Percentiles rank a stretch among this genome's conserved stretches.
These are phyloP conservation scores for Sitta europaea DNA, from an alignment of 2,113 vertebrate species.

Conservation along the genomic window DNA sequence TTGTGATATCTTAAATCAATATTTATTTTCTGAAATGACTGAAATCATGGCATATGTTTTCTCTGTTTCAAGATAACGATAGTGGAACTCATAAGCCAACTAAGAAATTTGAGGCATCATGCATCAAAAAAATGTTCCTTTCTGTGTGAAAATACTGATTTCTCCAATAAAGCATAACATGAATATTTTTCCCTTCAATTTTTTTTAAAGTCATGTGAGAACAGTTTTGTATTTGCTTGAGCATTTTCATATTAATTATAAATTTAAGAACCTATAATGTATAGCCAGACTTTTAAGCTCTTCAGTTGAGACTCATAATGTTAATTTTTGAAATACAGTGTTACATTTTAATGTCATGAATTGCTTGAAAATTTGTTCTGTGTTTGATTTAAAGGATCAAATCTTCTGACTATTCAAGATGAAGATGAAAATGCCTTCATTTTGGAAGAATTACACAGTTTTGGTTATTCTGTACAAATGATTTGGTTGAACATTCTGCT, in stretches of 20 bases:
- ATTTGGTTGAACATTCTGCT: slow-evolving; percentile 86
- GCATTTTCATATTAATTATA: not conserved
- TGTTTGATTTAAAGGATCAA: slow-evolving; percentile 72
- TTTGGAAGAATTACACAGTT: slow-evolving; percentile 79
- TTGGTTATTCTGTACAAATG: slow-evolving; percentile 74
- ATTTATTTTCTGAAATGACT: not conserved
- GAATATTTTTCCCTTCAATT: not conserved
- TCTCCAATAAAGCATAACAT: not conserved
- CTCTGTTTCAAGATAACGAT: not conserved
- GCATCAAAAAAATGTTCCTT: not conserved
- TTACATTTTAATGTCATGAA: not conserved
- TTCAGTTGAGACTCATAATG: not conserved
- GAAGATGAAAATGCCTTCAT: slow-evolving; percentile 86
- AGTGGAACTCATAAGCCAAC: not conserved
- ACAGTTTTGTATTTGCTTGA: not conserved
- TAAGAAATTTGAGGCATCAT: not conserved
- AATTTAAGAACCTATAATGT: not conserved
- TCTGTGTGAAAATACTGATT: not conserved
- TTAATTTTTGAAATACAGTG: not conserved
- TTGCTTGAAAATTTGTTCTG: not conserved
- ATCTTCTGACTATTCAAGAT: slow-evolving; percentile 83
- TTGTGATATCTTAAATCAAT: not conserved
- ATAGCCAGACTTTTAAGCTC: not conserved
- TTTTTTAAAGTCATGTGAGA: not conserved
- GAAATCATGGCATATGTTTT: not conserved